Conservation (phyloP, 2,888 invertebrate species). For the Drosophila formosana region DNA sequence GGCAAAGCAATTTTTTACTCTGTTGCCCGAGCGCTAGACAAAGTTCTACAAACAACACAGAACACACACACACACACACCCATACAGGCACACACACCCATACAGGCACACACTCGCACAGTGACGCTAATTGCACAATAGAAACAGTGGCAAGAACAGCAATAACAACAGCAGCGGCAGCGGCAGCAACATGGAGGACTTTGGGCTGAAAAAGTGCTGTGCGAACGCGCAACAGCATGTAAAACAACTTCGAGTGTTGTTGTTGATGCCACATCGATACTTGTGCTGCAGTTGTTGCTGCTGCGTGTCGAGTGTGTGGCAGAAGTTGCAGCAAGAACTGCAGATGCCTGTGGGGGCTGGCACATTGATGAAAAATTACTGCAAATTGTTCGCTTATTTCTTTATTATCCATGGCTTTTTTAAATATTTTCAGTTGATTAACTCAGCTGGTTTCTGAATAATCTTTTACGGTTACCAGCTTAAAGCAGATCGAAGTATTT, state of each 20-base stretch:
- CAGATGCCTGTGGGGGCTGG: constrained; percentile 16
- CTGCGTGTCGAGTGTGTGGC: neutral
- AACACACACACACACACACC: constrained; percentile 16
- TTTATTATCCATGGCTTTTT: neutral
- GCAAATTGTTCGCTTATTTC: constrained; percentile 16
- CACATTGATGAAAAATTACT: constrained; percentile 12
- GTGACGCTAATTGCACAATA: constrained; percentile 72
- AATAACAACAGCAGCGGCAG: neutral
- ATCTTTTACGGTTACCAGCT: neutral
- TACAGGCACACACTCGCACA: constrained; percentile 21
- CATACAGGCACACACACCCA: constrained; percentile 15
- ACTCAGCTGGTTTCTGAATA: neutral
- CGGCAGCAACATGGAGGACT: constrained; percentile 18
- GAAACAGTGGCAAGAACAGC: constrained; percentile 42
- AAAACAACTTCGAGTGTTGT: constrained; percentile 58
- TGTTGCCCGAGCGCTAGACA: constrained; percentile 9
- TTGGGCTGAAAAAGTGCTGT: constrained; percentile 54
- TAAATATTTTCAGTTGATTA: neutral
- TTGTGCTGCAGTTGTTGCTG: constrained; percentile 1
- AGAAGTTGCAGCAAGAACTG: constrained; percentile 12
- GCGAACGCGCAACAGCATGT: constrained; percentile 72
- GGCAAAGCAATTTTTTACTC: constrained; percentile 35
- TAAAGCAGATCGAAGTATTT: neutral
- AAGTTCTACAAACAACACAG: constrained; percentile 40
- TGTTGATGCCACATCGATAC: constrained; percentile 34